Percentiles rank a stretch among this genome's conserved stretches.
These are phyloP conservation scores for Ivindomyrus marchei DNA, from an alignment of 2,113 vertebrate genomes.

Conservation along the genomic window DNA sequence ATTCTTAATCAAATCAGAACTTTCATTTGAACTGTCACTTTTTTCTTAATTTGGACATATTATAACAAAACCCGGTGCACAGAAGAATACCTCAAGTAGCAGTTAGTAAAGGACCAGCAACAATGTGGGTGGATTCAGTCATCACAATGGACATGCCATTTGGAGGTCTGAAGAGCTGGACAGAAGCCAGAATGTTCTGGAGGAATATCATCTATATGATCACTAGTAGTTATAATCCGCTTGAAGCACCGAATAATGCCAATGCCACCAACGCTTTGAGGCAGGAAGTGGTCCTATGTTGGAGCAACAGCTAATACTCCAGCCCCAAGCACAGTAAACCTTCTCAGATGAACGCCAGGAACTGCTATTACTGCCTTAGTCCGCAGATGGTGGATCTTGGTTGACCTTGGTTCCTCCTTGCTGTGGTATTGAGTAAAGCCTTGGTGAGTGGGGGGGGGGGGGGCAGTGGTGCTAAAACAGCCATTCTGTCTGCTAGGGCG, in stretches of 20 bases:
- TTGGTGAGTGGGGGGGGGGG: neutral
- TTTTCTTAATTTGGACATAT: neutral
- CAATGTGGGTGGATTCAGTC: neutral
- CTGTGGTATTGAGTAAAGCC: conserved; percentile 36
- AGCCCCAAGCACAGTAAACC: neutral
- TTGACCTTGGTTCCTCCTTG: conserved; percentile 23
- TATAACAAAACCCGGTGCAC: neutral
- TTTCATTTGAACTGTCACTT: neutral
- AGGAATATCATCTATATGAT: neutral
- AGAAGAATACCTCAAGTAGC: neutral
- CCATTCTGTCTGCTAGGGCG: neutral
- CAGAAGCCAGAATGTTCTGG: neutral
- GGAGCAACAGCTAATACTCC: neutral
- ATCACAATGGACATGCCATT: neutral
- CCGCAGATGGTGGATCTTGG: neutral
- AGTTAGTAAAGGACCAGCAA: neutral
- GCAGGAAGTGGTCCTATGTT: neutral
- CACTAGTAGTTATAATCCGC: neutral
- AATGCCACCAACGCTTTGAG: neutral
- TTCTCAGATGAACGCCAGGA: neutral
- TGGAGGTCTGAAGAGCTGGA: neutral
- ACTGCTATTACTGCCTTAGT: neutral
- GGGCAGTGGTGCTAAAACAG: neutral
- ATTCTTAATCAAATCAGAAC: neutral
- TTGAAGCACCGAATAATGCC: neutral